Conservation (phyloP, 2,113 vertebrate genomes). For the pig (Sus scrofa) region T2T-Sscrofa CM000819.6:34599501-34600000, state of each 20-base stretch:
- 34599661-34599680: not conserved
- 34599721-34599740: not conserved
- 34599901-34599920: not conserved
- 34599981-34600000: too few species aligned
- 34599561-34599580: not conserved
- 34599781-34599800: not conserved
- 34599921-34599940: too few species aligned
- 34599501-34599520: not conserved
- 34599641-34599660: not conserved
- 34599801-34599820: not conserved
- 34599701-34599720: not conserved
- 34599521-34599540: not conserved
- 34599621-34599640: not conserved
- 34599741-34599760: not conserved
- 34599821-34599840: not conserved
- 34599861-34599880: not conserved
- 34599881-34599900: not conserved
- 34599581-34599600: not conserved
- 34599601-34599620: not conserved
- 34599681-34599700: not conserved
- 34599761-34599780: not conserved
- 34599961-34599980: too few species aligned
- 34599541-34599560: not conserved
- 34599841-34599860: not conserved
- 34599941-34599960: too few species aligned